These are phyloP conservation scores for Bostrychus sinensis DNA, from an alignment of 2,113 vertebrate genomes.

Conservation along the genomic window DNA sequence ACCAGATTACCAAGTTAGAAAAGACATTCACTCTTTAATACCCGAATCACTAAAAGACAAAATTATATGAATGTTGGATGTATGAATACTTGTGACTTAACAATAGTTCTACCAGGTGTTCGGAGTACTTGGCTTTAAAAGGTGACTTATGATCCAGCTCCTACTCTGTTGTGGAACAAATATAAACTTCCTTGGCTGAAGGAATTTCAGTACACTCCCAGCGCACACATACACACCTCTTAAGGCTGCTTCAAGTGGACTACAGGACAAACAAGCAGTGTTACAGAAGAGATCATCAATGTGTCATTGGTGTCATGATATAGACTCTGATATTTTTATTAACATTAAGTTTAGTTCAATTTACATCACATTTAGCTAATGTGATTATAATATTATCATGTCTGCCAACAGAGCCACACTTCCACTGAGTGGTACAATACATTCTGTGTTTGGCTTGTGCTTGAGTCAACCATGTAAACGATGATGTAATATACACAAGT, in stretches of 20 bases:
- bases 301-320: no score
- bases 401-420: no score
- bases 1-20: neutral
- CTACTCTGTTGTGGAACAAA: conserved; percentile 45
- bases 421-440: no score
- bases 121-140: conserved; percentile 12
- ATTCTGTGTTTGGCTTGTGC: no score
- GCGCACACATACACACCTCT: conserved; percentile 4
- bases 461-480: no score
- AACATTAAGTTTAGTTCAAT: no score
- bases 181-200: conserved; percentile 28
- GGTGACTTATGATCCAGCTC: conserved; percentile 6
- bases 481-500: no score
- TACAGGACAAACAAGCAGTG: neutral
- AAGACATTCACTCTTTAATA: conserved; percentile 1
- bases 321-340: no score
- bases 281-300: no score
- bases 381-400: no score
- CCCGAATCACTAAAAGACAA: conserved; percentile 7
- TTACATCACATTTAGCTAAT: no score
- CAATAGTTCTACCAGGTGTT: conserved; percentile 34
- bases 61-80: conserved; percentile 1
- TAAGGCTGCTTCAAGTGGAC: neutral
- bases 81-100: conserved; percentile 32
- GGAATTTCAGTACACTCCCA: conserved; percentile 31